These are phyloP conservation scores for Argyrosomus japonicus DNA, from an alignment of 2,113 vertebrate genomes.

Conservation along the genomic window DNA sequence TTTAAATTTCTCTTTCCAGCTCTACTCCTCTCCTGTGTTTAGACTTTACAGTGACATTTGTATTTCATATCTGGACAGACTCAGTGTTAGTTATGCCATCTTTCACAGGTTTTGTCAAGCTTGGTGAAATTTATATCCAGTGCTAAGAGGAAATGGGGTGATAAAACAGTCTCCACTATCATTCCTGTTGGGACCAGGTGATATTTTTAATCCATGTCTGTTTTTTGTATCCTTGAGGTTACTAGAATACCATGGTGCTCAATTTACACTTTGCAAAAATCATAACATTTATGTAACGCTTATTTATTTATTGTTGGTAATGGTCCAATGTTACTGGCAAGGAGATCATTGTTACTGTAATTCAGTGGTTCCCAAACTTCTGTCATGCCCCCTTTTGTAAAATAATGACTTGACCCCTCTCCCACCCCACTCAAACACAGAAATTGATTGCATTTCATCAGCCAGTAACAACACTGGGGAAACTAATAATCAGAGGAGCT, in stretches of 20 bases:
- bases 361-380: conserved; percentile 38
- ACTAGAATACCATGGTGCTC: conserved; percentile 46
- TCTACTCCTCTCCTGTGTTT: conserved; percentile 64
- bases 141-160: conserved; percentile 22
- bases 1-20: conserved; percentile 63
- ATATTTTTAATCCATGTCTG: conserved; percentile 43
- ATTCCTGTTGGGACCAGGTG: conserved; percentile 17
- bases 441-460: not conserved
- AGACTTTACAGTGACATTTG: conserved; percentile 64
- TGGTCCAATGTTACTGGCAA: conserved; percentile 42
- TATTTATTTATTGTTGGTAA: conserved; percentile 41
- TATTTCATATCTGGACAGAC: conserved; percentile 62
- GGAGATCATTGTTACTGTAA: conserved; percentile 37
- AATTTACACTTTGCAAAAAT: conserved; percentile 23
- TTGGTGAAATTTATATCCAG: conserved; percentile 41
- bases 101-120: conserved; percentile 56
- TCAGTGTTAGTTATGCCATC: conserved; percentile 43
- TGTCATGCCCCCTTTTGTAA: not conserved
- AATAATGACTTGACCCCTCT: too few species aligned
- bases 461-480: too few species aligned
- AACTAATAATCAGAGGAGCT: not conserved
- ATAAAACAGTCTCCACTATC: conserved; percentile 24
- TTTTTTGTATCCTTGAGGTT: conserved; percentile 53
- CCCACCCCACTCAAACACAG: not conserved
- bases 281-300: conserved; percentile 17